Conservation (phyloP, 2,888 invertebrate genomes). For the Drosophila neoperkinsi region DNA sequence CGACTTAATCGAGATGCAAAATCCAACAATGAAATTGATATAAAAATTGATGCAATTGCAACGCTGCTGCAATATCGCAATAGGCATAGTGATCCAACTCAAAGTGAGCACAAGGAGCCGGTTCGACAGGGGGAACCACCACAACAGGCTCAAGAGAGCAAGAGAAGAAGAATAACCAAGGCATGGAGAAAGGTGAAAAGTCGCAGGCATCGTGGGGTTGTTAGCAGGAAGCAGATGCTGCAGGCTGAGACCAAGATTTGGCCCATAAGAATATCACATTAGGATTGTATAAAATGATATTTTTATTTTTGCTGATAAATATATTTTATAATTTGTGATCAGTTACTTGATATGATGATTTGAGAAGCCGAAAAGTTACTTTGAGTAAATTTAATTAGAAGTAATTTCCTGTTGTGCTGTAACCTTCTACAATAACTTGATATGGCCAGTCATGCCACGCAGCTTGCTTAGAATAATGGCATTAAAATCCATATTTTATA, state of each 20-base stretch:
- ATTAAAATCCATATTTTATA: conserved; percentile 36
- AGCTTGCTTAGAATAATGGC: conserved; percentile 11
- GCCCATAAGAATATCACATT: conserved; percentile 22
- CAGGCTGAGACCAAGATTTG: conserved; percentile 51
- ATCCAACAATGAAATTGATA: conserved; percentile 10
- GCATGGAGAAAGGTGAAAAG: background rate
- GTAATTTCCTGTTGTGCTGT: background rate
- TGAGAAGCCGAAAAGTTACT: background rate
- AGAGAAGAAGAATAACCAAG: background rate
- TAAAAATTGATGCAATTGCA: conserved; percentile 43
- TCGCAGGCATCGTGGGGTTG: background rate
- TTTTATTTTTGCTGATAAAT: background rate
- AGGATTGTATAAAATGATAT: background rate
- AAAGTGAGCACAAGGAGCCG: background rate
- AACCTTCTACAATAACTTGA: no score
- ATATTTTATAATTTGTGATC: conserved; percentile 20
- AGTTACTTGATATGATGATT: background rate
- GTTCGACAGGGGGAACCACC: background rate
- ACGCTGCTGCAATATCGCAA: conserved; percentile 43
- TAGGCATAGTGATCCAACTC: background rate
- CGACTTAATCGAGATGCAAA: background rate
- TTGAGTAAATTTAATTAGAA: background rate
- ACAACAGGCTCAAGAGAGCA: background rate
- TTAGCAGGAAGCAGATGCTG: conserved; percentile 34
- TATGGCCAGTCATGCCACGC: background rate